Base-by-base conservation (phyloP, 1,140 invertebrate species). In the Holcopasites calliopsidis region DNA sequence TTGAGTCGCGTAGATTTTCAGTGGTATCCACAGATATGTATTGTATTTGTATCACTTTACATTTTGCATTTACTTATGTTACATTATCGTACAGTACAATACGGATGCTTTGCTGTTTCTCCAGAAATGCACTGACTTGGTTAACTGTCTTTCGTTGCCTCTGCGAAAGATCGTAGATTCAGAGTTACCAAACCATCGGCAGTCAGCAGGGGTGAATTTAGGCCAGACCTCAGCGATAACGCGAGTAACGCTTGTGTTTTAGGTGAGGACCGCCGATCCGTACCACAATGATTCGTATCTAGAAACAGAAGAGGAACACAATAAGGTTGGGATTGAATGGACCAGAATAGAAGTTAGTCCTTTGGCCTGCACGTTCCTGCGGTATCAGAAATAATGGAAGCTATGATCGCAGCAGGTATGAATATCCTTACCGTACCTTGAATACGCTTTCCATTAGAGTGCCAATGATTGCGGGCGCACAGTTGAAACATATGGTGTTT, bases 231-330 rank as follows among this genome's bases (percentile, higher is more conserved):
- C 11, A 64, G 33, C 2, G 40, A 3, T 23, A 64, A 16, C 16
- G 49, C n/a, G 28, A 47, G 49, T 21, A 64, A 21, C n/a, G n/a
- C 10, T 10, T 26, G 42, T 1, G 26, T 64, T 64, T 21, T 33
- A 2, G 61, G n/a, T 21, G 61, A 11, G 1, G 13, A 13, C 13
- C n/a, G n/a, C n/a, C n/a, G n/a, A n/a, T n/a, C 7, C 21, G 8
- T 54, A 66, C 64, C 64, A 54, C 47, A 26, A n/a, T 1, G 49
- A 61, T 44, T 61, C 58, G 2, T 38, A 61, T 61, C 58, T 61
- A 3, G 6, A 61, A 61, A n/a, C n/a, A n/a, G 23, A 28, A 42
- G 0, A 8, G 16, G 1, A 8, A 11, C 11, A 26, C 49, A n/a
- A 26, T 23, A 23, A 18, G 6, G 18, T 44, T 60, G 18, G 13